Conservation (phyloP, 1,140 invertebrate species). For the Drosophila ficusphila region DNA sequence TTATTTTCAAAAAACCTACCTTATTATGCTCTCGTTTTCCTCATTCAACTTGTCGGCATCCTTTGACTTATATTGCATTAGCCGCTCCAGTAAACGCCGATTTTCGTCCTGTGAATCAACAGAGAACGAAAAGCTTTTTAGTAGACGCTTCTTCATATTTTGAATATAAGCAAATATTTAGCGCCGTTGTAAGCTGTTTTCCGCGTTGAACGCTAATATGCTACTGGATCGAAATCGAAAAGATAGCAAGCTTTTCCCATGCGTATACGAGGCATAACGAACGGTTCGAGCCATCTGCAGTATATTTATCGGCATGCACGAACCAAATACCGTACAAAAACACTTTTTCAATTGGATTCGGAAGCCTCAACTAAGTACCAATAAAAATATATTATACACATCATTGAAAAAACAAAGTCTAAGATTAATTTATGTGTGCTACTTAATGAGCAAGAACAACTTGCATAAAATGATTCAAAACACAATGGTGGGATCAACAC, state of each 20-base stretch:
- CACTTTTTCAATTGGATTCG: background rate
- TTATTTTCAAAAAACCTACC: conserved; percentile 85
- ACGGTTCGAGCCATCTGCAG: conserved; percentile 31
- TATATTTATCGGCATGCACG: conserved; percentile 15
- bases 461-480: background rate
- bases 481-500: background rate
- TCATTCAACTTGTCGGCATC: conserved; percentile 97
- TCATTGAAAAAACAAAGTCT: background rate
- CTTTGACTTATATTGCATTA: conserved; percentile 95
- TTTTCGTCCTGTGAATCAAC: conserved; percentile 92
- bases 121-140: conserved; percentile 42
- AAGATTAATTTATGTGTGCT: background rate
- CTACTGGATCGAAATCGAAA: conserved; percentile 43
- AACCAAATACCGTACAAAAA: conserved; percentile 12
- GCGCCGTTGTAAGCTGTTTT: conserved; percentile 17
- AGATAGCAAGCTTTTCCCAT: conserved; percentile 50
- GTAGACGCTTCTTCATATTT: conserved; percentile 42
- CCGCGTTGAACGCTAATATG: conserved; percentile 42
- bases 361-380: conserved; percentile 3
- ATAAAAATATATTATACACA: background rate
- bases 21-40: conserved; percentile 96
- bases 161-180: conserved; percentile 2
- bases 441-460: background rate
- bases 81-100: conserved; percentile 92
- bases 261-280: conserved; percentile 14